Conservation (phyloP, 35 echinoderm and acorn worm genomes). For the Diadema setosum region DNA sequence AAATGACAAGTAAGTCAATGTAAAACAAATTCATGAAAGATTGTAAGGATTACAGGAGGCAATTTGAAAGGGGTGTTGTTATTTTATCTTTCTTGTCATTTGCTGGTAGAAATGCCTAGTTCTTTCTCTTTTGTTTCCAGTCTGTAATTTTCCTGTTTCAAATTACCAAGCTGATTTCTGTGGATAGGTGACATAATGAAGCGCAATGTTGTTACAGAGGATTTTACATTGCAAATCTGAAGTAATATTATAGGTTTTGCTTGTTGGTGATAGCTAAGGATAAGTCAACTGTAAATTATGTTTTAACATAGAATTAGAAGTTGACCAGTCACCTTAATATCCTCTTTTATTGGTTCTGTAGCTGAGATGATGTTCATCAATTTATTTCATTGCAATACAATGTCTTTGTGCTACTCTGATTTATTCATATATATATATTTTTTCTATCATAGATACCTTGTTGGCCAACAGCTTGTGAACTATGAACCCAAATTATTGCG, state of each 20-base stretch:
- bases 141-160: not conserved
- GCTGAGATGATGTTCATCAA: not conserved
- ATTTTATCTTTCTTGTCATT: not conserved
- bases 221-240: too few relatives aligned
- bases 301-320: too few relatives aligned
- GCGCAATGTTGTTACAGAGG: too few relatives aligned
- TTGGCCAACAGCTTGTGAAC: conserved; percentile 96
- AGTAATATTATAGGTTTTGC: too few relatives aligned
- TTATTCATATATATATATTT: not conserved
- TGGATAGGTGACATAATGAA: too few relatives aligned
- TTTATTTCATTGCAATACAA: not conserved
- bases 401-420: not conserved
- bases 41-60: too few relatives aligned
- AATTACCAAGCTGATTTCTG: not conserved
- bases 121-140: not conserved
- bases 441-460: conserved; percentile 92
- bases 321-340: not conserved
- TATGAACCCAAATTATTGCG: conserved; percentile 68
- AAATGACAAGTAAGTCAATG: conserved; percentile 95
- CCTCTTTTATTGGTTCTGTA: not conserved
- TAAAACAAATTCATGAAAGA: not conserved
- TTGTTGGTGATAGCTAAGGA: too few relatives aligned
- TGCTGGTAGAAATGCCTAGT: not conserved
- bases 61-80: not conserved
- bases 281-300: too few relatives aligned